Conservation (phyloP, 92 coral and sea anemone species). For the Actinostola sp. region DNA sequence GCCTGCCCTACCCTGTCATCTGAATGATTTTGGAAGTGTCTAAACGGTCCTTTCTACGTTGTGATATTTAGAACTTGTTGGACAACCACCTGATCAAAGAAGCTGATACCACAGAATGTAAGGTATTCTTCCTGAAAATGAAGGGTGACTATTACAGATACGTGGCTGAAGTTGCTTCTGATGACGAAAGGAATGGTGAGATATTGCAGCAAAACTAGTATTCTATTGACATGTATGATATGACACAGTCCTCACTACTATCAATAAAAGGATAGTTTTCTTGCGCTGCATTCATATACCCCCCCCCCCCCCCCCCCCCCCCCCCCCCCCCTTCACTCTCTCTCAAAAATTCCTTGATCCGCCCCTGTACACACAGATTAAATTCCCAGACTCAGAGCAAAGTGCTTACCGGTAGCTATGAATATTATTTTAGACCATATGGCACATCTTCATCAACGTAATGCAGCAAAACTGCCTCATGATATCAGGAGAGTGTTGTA, state of each 20-base stretch:
- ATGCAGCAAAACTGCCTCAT: too few species aligned
- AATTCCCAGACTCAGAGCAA: too few species aligned
- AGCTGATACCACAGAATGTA: slow-evolving; percentile 35
- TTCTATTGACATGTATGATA: too few species aligned
- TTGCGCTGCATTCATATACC: neutral
- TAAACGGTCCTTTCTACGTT: neutral
- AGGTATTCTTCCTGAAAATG: slow-evolving; percentile 82
- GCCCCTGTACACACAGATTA: too few species aligned
- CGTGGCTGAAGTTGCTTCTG: slow-evolving; percentile 71
- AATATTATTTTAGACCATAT: too few species aligned
- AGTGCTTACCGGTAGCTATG: too few species aligned
- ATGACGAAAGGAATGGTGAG: slow-evolving; percentile 25
- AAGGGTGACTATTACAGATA: slow-evolving; percentile 84
- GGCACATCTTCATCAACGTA: too few species aligned
- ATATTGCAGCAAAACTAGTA: neutral
- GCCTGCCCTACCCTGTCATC: neutral
- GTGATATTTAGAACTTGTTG: slow-evolving; percentile 18
- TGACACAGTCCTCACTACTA: too few species aligned
- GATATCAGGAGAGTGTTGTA: too few species aligned
- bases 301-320: neutral
- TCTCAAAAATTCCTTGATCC: neutral
- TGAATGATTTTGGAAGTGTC: neutral
- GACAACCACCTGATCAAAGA: slow-evolving; percentile 12
- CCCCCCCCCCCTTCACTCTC: neutral
- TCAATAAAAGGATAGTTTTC: too few species aligned